Conservation (phyloP, 2,113 vertebrate species). For the Tachuris rubrigastra region DNA sequence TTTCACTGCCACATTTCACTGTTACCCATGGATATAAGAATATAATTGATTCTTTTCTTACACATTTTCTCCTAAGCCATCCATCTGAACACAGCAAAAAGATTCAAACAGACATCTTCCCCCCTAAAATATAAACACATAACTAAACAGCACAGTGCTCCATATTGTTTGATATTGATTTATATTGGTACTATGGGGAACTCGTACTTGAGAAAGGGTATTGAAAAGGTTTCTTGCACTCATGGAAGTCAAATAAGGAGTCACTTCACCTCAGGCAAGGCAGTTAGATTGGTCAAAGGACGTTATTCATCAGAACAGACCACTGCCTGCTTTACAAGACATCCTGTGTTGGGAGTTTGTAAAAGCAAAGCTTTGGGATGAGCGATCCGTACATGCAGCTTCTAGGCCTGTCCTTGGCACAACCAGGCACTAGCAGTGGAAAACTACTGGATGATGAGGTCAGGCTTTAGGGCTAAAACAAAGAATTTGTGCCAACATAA, state of each 20-base stretch:
- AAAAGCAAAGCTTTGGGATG: too few relatives aligned
- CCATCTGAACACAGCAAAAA: not conserved
- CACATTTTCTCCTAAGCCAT: not conserved
- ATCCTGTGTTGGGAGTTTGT: too few relatives aligned
- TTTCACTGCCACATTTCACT: not conserved
- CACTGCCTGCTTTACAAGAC: not conserved
- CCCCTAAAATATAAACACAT: not conserved
- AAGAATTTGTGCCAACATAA: too few relatives aligned
- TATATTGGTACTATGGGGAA: not conserved
- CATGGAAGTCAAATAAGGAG: not conserved
- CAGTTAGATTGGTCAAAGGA: not conserved
- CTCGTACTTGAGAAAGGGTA: not conserved
- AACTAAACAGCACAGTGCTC: not conserved
- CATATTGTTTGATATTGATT: not conserved
- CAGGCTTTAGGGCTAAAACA: too few relatives aligned
- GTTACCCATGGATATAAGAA: not conserved
- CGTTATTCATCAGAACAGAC: not conserved
- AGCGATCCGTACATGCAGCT: too few relatives aligned
- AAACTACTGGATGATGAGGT: too few relatives aligned
- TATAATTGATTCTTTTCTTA: not conserved
- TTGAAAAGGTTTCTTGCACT: not conserved
- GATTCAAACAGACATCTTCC: not conserved
- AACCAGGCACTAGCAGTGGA: too few relatives aligned
- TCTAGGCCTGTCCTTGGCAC: too few relatives aligned
- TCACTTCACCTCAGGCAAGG: not conserved